A percentile compares a stretch with the other conserved stretches of the same genome.
Evolutionary conservation across 2,888 invertebrate species (phyloP).

Genomic region (Ophioninae sp.): DNA sequence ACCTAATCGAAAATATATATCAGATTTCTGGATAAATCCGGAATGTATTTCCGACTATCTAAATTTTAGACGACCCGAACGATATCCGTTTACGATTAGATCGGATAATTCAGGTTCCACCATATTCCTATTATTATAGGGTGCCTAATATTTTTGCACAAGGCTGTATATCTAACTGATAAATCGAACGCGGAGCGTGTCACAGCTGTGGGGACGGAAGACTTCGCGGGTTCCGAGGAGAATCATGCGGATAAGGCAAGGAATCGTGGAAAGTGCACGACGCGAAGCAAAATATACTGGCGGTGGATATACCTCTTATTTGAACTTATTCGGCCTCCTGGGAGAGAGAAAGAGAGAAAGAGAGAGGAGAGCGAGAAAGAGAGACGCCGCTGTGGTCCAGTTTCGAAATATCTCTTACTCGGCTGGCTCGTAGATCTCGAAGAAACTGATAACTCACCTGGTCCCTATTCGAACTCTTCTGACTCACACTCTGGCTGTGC

Average conservation of each 20-base stretch:
- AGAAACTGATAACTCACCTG: slow-evolving; percentile 39
- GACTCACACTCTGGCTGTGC: slow-evolving; percentile 4
- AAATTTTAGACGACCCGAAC: no score
- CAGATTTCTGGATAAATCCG: no score
- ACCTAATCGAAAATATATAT: no score
- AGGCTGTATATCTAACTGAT: neutral
- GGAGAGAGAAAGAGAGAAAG: neutral
- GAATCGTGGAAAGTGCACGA: slow-evolving; percentile 15
- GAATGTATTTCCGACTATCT: no score
- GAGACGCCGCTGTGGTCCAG: neutral
- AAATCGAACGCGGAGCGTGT: slow-evolving; percentile 29
- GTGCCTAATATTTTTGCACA: neutral
- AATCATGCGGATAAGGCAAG: slow-evolving; percentile 44
- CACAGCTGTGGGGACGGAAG: slow-evolving; percentile 21
- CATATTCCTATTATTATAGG: neutral
- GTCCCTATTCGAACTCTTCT: slow-evolving; percentile 2
- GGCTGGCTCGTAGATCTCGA: slow-evolving; percentile 26
- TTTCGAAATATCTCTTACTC: slow-evolving; percentile 15
- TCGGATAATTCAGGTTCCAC: no score
- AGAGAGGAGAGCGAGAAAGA: neutral
- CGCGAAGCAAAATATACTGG: neutral
- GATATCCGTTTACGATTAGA: no score
- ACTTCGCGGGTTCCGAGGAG: slow-evolving; percentile 36
- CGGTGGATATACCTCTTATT: slow-evolving; percentile 16
- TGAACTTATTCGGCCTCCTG: slow-evolving; percentile 26